These are phyloP conservation scores for Lepidonotus clava DNA, from an alignment of 2,888 invertebrate species.

Conservation along the genomic window DNA sequence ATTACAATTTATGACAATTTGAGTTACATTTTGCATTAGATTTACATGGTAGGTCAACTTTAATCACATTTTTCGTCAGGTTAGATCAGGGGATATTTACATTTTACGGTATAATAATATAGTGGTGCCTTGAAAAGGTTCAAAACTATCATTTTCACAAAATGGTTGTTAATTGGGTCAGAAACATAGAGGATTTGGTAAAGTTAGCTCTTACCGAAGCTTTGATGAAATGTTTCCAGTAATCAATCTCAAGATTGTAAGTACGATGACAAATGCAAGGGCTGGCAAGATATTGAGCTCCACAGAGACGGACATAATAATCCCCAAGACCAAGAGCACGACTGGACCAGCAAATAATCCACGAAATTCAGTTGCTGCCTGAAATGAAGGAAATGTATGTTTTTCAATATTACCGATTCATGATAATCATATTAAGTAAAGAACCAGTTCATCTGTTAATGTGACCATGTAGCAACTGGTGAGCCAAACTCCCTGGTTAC, in stretches of 20 bases:
- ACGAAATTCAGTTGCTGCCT: constrained; percentile 17
- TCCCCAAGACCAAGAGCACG: not conserved
- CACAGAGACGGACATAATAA: not conserved
- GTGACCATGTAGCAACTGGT: too few relatives aligned
- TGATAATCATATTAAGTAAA: too few relatives aligned
- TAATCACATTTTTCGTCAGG: too few relatives aligned
- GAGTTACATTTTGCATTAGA: too few relatives aligned
- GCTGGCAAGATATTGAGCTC: not conserved
- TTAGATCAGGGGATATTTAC: too few relatives aligned
- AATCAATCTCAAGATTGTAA: not conserved
- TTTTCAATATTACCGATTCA: too few relatives aligned
- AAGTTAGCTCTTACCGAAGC: not conserved
- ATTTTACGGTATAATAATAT: not conserved
- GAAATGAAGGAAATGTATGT: too few relatives aligned
- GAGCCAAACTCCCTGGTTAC: too few relatives aligned
- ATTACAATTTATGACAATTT: too few relatives aligned
- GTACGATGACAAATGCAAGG: not conserved
- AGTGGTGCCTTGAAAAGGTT: not conserved
- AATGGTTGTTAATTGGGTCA: not conserved
- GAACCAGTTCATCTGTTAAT: too few relatives aligned
- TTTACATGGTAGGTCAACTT: too few relatives aligned
- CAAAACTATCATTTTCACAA: not conserved
- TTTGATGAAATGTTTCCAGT: not conserved
- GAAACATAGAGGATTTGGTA: not conserved
- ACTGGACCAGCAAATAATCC: constrained; percentile 31